Evolutionary conservation across 2,797 vertebrate species (phyloP).

Genomic region (Pachyuromys duprasi): DNA sequence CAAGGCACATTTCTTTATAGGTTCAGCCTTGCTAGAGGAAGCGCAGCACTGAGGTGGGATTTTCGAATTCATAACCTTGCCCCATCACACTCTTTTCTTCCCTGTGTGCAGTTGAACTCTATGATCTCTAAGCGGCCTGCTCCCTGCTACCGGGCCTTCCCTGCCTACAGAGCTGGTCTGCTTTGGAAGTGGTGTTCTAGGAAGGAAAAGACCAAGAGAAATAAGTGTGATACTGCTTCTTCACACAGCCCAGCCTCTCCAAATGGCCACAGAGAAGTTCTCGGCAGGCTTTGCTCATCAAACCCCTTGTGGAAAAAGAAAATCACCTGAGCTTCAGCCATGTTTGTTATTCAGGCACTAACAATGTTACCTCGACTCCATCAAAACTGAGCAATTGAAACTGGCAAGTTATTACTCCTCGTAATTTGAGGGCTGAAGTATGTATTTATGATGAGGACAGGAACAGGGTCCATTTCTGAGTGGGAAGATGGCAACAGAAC

Average conservation of each 20-base stretch:
- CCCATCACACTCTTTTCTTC: not conserved
- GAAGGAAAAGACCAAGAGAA: constrained; percentile 17
- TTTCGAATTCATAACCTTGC: not conserved
- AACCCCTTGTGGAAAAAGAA: constrained; percentile 47
- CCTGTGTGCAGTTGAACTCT: not conserved
- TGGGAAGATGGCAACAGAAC: not conserved
- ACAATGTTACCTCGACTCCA: constrained; percentile 35
- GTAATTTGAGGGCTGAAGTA: constrained; percentile 24
- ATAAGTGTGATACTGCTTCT: not conserved
- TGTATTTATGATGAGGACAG: not conserved
- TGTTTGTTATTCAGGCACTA: constrained; percentile 65
- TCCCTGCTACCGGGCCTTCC: not conserved
- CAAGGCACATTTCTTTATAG: not conserved
- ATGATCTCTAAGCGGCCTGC: not conserved
- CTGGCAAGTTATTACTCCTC: constrained; percentile 40
- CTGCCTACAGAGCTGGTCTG: not conserved
- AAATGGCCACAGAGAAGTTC: not conserved
- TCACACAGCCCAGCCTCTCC: not conserved
- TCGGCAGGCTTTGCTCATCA: not conserved
- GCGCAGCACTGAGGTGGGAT: not conserved
- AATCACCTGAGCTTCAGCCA: constrained; percentile 15
- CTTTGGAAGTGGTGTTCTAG: constrained; percentile 6
- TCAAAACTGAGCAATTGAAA: not conserved
- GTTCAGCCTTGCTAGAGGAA: not conserved
- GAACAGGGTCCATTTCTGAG: not conserved